phyloP scores from a whole-genome alignment of 1,140 invertebrate genomes.

The Bombus picipes region DNA sequence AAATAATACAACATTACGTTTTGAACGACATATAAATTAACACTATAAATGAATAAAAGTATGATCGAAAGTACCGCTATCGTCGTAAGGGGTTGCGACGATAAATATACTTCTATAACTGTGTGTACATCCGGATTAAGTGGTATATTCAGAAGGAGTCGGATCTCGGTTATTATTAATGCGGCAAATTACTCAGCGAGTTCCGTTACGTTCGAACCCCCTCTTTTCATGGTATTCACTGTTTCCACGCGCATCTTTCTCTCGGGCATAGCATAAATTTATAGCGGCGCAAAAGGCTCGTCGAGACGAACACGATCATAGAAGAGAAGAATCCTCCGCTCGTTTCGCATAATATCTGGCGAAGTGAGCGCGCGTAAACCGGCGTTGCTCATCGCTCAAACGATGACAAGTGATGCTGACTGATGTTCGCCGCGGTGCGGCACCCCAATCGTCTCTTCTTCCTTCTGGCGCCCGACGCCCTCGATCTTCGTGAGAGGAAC shows the following conservation, averaged over 20 bases:
- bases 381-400: slow-evolving; percentile 70
- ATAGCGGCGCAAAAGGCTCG: slow-evolving; percentile 37
- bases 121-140: slow-evolving; percentile 57
- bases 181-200: slow-evolving; percentile 75
- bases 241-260: slow-evolving; percentile 31
- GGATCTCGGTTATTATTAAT: slow-evolving; percentile 73
- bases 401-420: slow-evolving; percentile 75
- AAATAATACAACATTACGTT: neutral
- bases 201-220: slow-evolving; percentile 39
- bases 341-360: slow-evolving; percentile 56
- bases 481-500: neutral
- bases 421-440: slow-evolving; percentile 62
- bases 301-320: slow-evolving; percentile 47
- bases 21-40: neutral
- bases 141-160: slow-evolving; percentile 54
- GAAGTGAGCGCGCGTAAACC: slow-evolving; percentile 40
- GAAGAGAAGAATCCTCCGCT: slow-evolving; percentile 48
- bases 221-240: slow-evolving; percentile 24
- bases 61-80: neutral
- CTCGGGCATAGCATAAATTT: slow-evolving; percentile 47
- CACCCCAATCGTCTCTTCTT: slow-evolving; percentile 38
- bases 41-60: neutral
- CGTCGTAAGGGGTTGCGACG: neutral
- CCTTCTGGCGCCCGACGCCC: slow-evolving; percentile 19
- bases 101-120: neutral